These are phyloP conservation scores for Phymatocera aterrima DNA, from an alignment of 2,888 invertebrate genomes.

Conservation along the genomic window DNA sequence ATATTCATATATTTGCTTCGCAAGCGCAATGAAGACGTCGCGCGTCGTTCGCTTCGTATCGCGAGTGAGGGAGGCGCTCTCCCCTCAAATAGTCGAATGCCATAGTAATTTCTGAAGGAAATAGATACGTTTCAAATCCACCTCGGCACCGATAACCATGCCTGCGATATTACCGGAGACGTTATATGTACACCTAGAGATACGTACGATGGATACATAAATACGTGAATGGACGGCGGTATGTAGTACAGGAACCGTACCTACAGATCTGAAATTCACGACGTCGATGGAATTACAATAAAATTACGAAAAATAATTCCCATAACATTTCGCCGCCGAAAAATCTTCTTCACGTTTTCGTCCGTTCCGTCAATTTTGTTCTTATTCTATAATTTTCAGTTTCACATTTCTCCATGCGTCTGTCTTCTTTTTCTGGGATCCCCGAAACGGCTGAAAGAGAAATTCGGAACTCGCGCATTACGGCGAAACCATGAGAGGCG, in stretches of 20 bases:
- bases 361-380: too few species aligned
- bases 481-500: too few species aligned
- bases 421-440: too few species aligned
- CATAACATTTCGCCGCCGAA: too few species aligned
- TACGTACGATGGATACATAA: too few species aligned
- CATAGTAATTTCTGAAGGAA: constrained; percentile 38
- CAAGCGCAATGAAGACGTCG: constrained; percentile 12
- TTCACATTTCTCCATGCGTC: too few species aligned
- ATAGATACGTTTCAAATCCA: constrained; percentile 34
- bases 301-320: neutral
- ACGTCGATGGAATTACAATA: neutral
- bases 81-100: constrained; percentile 28
- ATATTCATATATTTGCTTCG: constrained; percentile 15
- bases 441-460: too few species aligned
- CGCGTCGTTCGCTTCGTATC: neutral
- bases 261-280: too few species aligned
- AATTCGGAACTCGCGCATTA: too few species aligned
- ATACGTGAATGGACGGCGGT: neutral
- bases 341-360: too few species aligned
- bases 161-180: constrained; percentile 1
- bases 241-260: neutral
- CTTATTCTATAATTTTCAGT: too few species aligned
- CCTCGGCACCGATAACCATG: neutral
- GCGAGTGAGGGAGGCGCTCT: neutral
- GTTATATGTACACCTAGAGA: constrained; percentile 10